A percentile compares a stretch with the other conserved stretches of the same genome.
Evolutionary conservation across 2,888 invertebrate genomes (phyloP).

Genomic region (Anarsia innoxiella): DNA sequence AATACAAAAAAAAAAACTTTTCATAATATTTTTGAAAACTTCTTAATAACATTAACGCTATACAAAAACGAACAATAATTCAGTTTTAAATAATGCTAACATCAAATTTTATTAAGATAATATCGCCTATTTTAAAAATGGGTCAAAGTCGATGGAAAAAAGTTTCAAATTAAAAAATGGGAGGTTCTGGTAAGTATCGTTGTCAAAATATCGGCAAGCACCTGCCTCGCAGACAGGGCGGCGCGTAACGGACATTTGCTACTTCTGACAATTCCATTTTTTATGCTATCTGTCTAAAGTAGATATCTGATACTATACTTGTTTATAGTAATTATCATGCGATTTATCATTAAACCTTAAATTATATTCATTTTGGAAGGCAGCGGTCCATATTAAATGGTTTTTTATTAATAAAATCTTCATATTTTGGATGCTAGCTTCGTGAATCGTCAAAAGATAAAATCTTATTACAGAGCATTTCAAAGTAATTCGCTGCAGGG

Average conservation of each 20-base stretch:
- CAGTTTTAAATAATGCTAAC: conserved; percentile 37
- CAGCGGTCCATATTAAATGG: background rate
- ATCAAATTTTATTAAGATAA: conserved; percentile 45
- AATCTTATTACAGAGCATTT: conserved; percentile 40
- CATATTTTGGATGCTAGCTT: too few relatives aligned
- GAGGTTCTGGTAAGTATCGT: conserved; percentile 69
- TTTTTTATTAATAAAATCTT: too few relatives aligned
- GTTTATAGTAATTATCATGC: too few relatives aligned
- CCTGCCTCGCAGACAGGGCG: conserved; percentile 62
- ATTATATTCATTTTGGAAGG: background rate
- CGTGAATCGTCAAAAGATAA: too few relatives aligned
- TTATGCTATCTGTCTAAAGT: too few relatives aligned
- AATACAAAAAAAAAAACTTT: background rate
- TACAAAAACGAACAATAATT: conserved; percentile 22
- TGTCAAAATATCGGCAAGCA: conserved; percentile 70
- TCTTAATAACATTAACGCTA: conserved; percentile 7
- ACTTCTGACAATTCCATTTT: conserved; percentile 8
- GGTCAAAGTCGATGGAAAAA: conserved; percentile 60
- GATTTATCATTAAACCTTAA: too few relatives aligned
- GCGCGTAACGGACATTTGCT: conserved; percentile 54
- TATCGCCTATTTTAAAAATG: conserved; percentile 49
- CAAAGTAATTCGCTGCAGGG: conserved; percentile 62
- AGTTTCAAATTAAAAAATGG: conserved; percentile 53
- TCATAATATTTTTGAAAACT: conserved; percentile 2
- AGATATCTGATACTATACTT: too few relatives aligned